These are phyloP conservation scores for Chauna torquata DNA, from an alignment of 2,113 vertebrate species.

Conservation along the genomic window DNA sequence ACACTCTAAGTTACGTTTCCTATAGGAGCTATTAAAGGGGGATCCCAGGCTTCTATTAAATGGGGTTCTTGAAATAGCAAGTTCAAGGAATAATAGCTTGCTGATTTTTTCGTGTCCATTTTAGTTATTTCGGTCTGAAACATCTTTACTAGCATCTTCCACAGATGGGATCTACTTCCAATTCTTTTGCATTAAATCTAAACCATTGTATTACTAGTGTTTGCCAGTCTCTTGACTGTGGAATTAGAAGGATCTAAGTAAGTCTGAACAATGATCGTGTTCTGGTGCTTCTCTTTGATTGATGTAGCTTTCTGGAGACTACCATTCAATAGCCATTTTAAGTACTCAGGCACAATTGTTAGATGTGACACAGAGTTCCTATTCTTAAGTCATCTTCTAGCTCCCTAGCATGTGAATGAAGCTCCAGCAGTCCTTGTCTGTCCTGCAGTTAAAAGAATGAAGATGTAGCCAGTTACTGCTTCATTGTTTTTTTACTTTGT, in stretches of 20 bases:
- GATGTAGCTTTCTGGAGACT: background rate
- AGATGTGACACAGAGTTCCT: background rate
- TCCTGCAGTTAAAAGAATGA: slow-evolving; percentile 21
- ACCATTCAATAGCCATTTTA: background rate
- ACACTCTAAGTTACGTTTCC: background rate
- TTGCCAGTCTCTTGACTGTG: background rate
- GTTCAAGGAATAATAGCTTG: background rate
- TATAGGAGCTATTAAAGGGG: background rate
- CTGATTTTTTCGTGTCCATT: background rate
- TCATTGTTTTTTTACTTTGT: background rate
- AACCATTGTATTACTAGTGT: background rate
- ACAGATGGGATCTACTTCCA: background rate
- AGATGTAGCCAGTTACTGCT: background rate
- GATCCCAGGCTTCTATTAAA: background rate
- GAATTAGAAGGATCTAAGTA: background rate
- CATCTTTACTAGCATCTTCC: background rate
- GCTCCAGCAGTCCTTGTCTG: slow-evolving; percentile 1
- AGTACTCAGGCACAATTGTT: background rate
- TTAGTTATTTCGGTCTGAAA: background rate
- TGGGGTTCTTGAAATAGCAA: background rate
- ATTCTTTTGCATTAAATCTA: background rate
- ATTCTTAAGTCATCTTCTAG: background rate
- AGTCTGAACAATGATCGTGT: background rate
- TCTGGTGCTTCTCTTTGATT: background rate
- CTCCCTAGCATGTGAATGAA: background rate